These are phyloP conservation scores for Hydrotaea cyrtoneurina DNA, from an alignment of 2,888 invertebrate genomes.

Conservation along the genomic window DNA sequence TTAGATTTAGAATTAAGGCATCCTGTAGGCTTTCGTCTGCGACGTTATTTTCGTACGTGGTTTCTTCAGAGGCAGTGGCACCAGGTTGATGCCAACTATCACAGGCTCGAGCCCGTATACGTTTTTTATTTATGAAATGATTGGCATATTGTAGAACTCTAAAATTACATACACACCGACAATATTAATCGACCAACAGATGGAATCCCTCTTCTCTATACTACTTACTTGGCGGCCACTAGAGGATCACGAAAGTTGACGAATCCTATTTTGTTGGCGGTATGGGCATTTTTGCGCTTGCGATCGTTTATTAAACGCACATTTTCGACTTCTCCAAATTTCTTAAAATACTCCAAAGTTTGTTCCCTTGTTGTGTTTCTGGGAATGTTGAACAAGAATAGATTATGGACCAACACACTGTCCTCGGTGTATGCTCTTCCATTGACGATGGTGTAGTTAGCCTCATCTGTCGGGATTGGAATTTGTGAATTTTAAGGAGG, in stretches of 20 bases:
- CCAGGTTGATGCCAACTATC: slow-evolving; percentile 39
- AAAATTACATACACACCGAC: background rate
- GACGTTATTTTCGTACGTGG: background rate
- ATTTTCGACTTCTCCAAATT: slow-evolving; percentile 40
- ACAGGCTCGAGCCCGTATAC: slow-evolving; percentile 19
- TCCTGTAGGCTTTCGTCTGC: background rate
- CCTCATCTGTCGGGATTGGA: background rate
- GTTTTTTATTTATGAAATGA: background rate
- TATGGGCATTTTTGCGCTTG: background rate
- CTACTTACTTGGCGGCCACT: slow-evolving; percentile 55
- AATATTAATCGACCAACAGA: too few species aligned
- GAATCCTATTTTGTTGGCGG: slow-evolving; percentile 53
- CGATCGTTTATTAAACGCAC: slow-evolving; percentile 37
- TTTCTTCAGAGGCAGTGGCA: background rate
- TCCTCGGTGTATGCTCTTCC: slow-evolving; percentile 59
- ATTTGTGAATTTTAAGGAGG: too few species aligned
- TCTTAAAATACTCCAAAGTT: slow-evolving; percentile 35
- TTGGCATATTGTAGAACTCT: slow-evolving; percentile 9
- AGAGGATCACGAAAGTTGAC: slow-evolving; percentile 46
- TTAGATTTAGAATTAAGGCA: slow-evolving; percentile 62
- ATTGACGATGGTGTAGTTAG: slow-evolving; percentile 35
- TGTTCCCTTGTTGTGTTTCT: slow-evolving; percentile 32
- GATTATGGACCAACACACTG: slow-evolving; percentile 57
- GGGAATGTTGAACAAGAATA: slow-evolving; percentile 61
- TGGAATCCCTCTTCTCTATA: too few species aligned